A percentile compares a stretch with the other conserved stretches of the same genome.
phyloP scores from a whole-genome alignment of 2,113 vertebrate species.

The Circaetus cinerascens region DNA sequence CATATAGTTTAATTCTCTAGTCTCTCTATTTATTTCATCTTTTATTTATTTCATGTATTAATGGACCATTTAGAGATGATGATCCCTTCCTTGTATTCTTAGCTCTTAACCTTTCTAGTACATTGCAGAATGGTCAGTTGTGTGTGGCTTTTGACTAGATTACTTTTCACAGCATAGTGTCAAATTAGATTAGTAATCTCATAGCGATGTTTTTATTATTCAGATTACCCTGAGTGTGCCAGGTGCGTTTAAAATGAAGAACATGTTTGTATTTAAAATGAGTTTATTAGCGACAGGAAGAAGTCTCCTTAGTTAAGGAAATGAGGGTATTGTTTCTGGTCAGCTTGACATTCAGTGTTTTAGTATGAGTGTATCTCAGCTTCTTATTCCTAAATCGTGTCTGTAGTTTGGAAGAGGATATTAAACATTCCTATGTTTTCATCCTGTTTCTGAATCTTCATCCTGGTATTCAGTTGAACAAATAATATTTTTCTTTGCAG shows the following conservation, averaged over 20 bases:
- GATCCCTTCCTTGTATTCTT: background rate
- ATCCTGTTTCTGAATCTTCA: background rate
- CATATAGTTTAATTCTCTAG: background rate
- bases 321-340: background rate
- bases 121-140: too few relatives aligned
- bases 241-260: background rate
- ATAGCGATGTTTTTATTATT: accelerated
- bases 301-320: background rate
- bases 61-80: accelerated
- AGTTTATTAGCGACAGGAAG: background rate
- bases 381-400: background rate
- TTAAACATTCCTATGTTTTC: background rate
- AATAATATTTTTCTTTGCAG: background rate
- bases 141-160: background rate
- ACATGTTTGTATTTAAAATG: background rate
- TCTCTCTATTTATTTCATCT: background rate
- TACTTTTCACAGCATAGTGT: too few relatives aligned
- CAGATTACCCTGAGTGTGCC: background rate
- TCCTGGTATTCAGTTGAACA: background rate
- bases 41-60: background rate
- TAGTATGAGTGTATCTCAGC: background rate
- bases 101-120: accelerated
- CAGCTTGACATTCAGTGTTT: background rate
- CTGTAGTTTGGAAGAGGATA: background rate
- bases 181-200: too few relatives aligned